Evolutionary conservation across 2,797 vertebrate genomes (phyloP), one percentile per base, ranked within the genome.

Genomic region (Leuciscus waleckii): DNA sequence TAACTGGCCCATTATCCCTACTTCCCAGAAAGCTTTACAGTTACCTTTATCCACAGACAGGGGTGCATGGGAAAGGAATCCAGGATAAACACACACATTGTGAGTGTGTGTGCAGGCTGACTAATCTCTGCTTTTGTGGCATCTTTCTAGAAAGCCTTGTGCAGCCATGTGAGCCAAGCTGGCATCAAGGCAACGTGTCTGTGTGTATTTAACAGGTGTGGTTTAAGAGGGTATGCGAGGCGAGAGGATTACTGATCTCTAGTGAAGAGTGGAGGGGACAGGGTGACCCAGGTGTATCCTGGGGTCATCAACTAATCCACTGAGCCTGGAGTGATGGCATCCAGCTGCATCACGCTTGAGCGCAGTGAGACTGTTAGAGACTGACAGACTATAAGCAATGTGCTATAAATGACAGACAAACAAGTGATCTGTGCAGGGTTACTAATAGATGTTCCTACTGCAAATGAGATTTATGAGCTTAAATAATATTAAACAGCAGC

Each of bases 61-160:
- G 80, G 41, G 56, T 84, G 84, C 71, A 87, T 17, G 68, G 79
- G 69, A 56, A 32, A 16, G 87, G 91, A 92, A 92, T 92, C 90
- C 91, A 76, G 58, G 68, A 74, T 73, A 80, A 54, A 83, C 41
- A 68, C 74, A 74, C 69, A 71, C 82, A 81, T 65, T 63, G 29
- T 2, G 65, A 75, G 68, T 65, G 63, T 26, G 35, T 79, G 73
- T 78, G 63, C 46, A 49, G 68, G 85, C 84, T n/a, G 82, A 32
- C 85, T 91, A 93, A 93, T 92, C 91, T 92, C 85, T 81, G 16
- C 84, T 88, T 87, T 89, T 88, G 88, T 86, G 83, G 75, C 19
- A 86, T 90, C 90, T 92, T 94, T 94, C 93, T 90, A 89, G 90
- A 91, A 94, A 94, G 86, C 82, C 83, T n/a, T 21, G 26, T 82